phyloP scores from a whole-genome alignment of 2,113 vertebrate genomes.

The Hippocampus zosterae region DNA sequence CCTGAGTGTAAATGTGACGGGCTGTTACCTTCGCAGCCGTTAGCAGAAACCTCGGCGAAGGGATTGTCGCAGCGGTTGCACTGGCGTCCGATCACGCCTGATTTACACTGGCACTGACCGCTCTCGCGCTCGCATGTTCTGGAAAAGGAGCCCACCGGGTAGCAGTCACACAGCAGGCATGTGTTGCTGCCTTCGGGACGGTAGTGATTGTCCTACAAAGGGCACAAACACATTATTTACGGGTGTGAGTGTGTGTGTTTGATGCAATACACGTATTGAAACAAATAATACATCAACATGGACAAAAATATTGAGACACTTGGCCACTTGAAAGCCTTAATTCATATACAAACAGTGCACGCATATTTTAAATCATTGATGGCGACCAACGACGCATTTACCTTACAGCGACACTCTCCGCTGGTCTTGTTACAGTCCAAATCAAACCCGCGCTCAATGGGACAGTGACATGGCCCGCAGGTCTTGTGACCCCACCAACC shows the following conservation, averaged over 20 bases:
- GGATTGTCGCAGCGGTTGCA: conserved; percentile 96
- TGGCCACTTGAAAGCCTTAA: no score
- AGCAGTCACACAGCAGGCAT: conserved; percentile 90
- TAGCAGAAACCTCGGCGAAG: conserved; percentile 89
- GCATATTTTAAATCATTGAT: no score
- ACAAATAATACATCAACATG: no score
- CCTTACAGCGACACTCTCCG: conserved; percentile 91
- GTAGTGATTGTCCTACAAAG: conserved; percentile 88
- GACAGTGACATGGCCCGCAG: conserved; percentile 88
- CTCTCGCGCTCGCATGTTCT: conserved; percentile 80
- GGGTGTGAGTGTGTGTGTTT: no score
- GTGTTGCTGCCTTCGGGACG: conserved; percentile 65
- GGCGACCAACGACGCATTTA: conserved; percentile 36
- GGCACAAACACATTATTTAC: no score
- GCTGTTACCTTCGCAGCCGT: conserved; percentile 88
- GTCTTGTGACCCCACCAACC: conserved; percentile 96
- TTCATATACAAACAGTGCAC: no score
- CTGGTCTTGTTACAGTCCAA: conserved; percentile 92
- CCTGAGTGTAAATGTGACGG: background rate
- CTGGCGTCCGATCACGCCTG: conserved; percentile 89
- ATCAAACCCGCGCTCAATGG: conserved; percentile 82
- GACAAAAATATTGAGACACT: no score
- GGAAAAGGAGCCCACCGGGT: conserved; percentile 86
- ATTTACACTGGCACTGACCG: conserved; percentile 89
- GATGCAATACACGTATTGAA: no score